Percentiles rank a stretch among this genome's conserved stretches.
These are phyloP conservation scores for Danio kyathit DNA, from an alignment of 2,797 vertebrate species.

Conservation along the genomic window DNA sequence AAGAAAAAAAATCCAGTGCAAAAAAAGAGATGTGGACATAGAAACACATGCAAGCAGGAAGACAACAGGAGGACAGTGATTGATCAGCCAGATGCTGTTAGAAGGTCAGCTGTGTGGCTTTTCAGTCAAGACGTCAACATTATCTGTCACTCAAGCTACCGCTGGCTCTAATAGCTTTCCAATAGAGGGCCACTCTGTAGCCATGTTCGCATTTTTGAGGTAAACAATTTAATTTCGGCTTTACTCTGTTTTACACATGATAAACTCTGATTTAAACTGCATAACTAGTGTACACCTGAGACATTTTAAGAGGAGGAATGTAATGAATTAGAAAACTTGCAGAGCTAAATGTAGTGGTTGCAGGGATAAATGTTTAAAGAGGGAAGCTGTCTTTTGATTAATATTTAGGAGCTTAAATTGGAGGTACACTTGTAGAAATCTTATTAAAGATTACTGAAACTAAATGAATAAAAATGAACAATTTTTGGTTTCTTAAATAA, in stretches of 20 bases:
- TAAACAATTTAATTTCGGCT: not conserved
- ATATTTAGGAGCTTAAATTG: not conserved
- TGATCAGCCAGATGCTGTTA: not conserved
- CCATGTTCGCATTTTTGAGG: not conserved
- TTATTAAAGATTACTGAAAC: too few species aligned
- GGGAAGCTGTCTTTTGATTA: not conserved
- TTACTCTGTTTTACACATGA: too few species aligned
- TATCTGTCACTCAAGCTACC: conserved; percentile 9
- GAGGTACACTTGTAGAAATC: not conserved
- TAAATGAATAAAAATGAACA: too few species aligned
- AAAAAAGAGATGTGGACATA: not conserved
- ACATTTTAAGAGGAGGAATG: not conserved
- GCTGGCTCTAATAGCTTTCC: not conserved
- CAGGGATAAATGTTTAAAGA: not conserved
- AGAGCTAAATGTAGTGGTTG: not conserved
- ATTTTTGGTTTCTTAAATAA: too few species aligned
- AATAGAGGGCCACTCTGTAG: not conserved
- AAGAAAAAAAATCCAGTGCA: not conserved
- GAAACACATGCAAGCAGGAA: not conserved
- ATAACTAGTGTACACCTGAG: not conserved
- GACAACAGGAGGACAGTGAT: conserved; percentile 15
- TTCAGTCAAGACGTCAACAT: not conserved
- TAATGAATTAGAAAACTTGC: not conserved
- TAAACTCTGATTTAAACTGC: too few species aligned
- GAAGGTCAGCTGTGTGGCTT: conserved; percentile 7